Evolutionary conservation across 2,113 vertebrate species (phyloP).

Genomic region (Lucifuga dentata): DNA sequence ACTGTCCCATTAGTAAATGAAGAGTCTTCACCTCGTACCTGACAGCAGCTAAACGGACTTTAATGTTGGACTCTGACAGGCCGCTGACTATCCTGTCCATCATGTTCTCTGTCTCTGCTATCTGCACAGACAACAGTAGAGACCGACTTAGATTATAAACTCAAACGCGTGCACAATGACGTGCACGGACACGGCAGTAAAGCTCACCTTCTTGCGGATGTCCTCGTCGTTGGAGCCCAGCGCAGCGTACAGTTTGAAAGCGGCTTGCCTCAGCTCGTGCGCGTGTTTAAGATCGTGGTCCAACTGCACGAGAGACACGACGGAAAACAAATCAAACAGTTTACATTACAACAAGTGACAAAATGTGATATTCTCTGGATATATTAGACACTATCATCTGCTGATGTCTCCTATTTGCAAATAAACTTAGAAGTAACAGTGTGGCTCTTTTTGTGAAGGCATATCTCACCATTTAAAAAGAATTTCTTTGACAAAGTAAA

Average conservation of each 20-base stretch:
- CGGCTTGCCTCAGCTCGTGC: conserved; percentile 96
- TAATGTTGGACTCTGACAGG: conserved; percentile 97
- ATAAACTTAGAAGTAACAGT: too few species aligned
- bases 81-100: conserved; percentile 99
- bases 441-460: too few species aligned
- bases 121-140: conserved; percentile 81
- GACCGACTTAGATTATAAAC: background rate
- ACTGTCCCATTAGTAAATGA: too few species aligned
- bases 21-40: conserved; percentile 81
- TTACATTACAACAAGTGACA: too few species aligned
- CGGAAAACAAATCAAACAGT: background rate
- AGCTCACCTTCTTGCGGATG: conserved; percentile 96
- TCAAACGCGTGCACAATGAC: background rate
- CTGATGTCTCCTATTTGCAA: too few species aligned
- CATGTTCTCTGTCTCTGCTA: conserved; percentile 99
- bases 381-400: too few species aligned
- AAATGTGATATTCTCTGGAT: too few species aligned
- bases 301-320: conserved; percentile 80
- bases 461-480: too few species aligned
- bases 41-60: conserved; percentile 97
- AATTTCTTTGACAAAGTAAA: too few species aligned
- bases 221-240: conserved; percentile 98
- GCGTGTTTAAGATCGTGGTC: conserved; percentile 98
- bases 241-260: conserved; percentile 98
- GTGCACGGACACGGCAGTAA: conserved; percentile 38